These are phyloP conservation scores for Takifugu ocellatus DNA, from an alignment of 2,797 vertebrate genomes.

Conservation along the genomic window DNA sequence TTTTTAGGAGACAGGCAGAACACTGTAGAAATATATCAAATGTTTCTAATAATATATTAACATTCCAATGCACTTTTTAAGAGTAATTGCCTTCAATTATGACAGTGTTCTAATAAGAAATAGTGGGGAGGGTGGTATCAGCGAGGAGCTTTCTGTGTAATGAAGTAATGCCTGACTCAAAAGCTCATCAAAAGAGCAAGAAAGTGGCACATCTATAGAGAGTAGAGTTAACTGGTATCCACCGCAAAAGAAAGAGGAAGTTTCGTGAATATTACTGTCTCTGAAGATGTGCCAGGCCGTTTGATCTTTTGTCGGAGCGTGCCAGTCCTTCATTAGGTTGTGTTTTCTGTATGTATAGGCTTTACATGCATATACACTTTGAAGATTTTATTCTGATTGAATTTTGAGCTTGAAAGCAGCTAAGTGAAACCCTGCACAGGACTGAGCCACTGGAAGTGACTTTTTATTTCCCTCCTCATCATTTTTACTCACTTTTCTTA, in stretches of 20 bases:
- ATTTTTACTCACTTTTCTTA: no score
- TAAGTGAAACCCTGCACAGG: slow-evolving; percentile 8
- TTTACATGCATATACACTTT: slow-evolving; percentile 21
- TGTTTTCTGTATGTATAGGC: slow-evolving; percentile 7
- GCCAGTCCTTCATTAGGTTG: slow-evolving; percentile 32
- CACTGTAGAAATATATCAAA: background rate
- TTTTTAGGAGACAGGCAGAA: background rate
- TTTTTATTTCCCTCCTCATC: no score
- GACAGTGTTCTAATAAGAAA: slow-evolving; percentile 2
- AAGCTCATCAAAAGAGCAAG: slow-evolving; percentile 22
- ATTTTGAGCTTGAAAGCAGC: slow-evolving; percentile 3
- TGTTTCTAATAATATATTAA: background rate
- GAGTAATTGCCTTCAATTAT: background rate
- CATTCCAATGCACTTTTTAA: background rate
- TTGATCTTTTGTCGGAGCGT: slow-evolving; percentile 39
- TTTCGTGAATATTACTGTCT: slow-evolving; percentile 16
- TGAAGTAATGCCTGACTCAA: slow-evolving; percentile 33
- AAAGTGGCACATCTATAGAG: slow-evolving; percentile 31
- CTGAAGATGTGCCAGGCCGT: slow-evolving; percentile 32
- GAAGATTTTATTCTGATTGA: slow-evolving; percentile 19
- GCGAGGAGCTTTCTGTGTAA: slow-evolving; percentile 17
- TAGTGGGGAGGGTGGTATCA: background rate
- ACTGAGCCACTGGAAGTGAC: slow-evolving; percentile 6
- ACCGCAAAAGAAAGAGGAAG: slow-evolving; percentile 2
- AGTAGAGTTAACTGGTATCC: slow-evolving; percentile 24